Evolutionary conservation across 1,140 invertebrate genomes (phyloP).

Genomic region (Periplaneta americana): DNA sequence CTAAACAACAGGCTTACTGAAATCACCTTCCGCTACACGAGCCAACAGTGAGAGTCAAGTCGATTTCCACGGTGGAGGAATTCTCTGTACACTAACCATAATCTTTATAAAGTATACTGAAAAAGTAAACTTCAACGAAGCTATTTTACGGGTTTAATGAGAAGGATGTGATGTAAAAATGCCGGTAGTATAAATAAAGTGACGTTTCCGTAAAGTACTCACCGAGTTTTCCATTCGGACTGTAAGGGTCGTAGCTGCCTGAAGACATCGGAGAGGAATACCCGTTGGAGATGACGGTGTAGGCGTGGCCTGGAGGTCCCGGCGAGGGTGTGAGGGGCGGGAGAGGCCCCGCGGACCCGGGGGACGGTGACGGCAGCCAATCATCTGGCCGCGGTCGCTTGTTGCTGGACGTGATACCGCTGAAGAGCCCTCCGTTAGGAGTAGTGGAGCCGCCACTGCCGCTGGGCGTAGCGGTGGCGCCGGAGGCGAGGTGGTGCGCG

Average conservation of each 20-base stretch:
- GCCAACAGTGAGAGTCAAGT: too few species aligned
- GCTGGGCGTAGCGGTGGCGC: not conserved
- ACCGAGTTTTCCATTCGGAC: constrained; percentile 82
- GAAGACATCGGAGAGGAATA: constrained; percentile 79
- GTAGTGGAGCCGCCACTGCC: constrained; percentile 25
- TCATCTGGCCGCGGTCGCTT: constrained; percentile 33
- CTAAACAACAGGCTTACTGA: too few species aligned
- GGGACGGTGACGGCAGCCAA: constrained; percentile 38
- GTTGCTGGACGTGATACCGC: constrained; percentile 28
- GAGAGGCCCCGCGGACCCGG: constrained; percentile 29
- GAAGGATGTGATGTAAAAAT: too few species aligned
- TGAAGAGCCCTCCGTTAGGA: constrained; percentile 23
- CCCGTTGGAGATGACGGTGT: constrained; percentile 61
- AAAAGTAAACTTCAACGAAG: too few species aligned
- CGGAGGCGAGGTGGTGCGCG: constrained; percentile 55
- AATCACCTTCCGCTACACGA: too few species aligned
- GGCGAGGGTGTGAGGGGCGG: constrained; percentile 53
- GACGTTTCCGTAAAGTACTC: too few species aligned
- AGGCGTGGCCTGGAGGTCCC: constrained; percentile 46
- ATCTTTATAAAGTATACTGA: too few species aligned
- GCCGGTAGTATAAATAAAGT: too few species aligned
- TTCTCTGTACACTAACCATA: too few species aligned
- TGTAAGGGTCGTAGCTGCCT: constrained; percentile 79
- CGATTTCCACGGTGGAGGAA: too few species aligned
- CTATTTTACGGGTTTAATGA: too few species aligned